Conservation (phyloP, 2,113 vertebrate species). For the Stigmatopora argus region DNA sequence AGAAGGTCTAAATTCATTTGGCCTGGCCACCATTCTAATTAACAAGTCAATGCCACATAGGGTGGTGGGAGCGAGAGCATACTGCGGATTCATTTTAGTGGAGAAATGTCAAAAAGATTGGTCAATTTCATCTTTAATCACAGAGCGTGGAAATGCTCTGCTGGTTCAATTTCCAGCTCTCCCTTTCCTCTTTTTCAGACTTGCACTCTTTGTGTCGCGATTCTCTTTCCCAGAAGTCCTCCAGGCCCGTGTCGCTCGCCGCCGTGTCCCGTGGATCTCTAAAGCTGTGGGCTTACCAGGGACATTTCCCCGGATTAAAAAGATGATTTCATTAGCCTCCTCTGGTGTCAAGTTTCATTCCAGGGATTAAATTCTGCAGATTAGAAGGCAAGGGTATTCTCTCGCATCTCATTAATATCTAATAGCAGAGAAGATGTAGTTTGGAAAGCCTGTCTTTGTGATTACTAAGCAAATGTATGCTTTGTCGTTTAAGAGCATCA, state of each 20-base stretch:
- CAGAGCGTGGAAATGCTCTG: constrained; percentile 9
- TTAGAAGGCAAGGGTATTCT: constrained; percentile 66
- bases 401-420: constrained; percentile 74
- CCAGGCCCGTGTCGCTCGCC: constrained; percentile 30
- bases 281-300: constrained; percentile 60
- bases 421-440: constrained; percentile 67
- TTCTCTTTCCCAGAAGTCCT: constrained; percentile 20
- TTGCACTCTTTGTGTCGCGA: constrained; percentile 18
- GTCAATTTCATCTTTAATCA: constrained; percentile 43
- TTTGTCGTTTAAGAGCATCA: constrained; percentile 62
- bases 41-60: constrained; percentile 69
- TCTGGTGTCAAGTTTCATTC: constrained; percentile 73
- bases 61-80: not conserved
- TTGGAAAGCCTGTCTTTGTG: constrained; percentile 59
- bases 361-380: constrained; percentile 71
- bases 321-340: constrained; percentile 74
- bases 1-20: constrained; percentile 73
- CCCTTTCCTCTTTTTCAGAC: constrained; percentile 4
- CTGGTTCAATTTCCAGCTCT: constrained; percentile 17
- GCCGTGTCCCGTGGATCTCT: constrained; percentile 38
- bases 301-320: constrained; percentile 71
- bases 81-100: constrained; percentile 29
- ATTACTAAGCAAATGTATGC: constrained; percentile 67
- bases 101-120: constrained; percentile 44
- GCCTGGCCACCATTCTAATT: constrained; percentile 73